Conservation (phyloP, 2,797 vertebrate genomes). For the Enteromius paludinosus region DNA sequence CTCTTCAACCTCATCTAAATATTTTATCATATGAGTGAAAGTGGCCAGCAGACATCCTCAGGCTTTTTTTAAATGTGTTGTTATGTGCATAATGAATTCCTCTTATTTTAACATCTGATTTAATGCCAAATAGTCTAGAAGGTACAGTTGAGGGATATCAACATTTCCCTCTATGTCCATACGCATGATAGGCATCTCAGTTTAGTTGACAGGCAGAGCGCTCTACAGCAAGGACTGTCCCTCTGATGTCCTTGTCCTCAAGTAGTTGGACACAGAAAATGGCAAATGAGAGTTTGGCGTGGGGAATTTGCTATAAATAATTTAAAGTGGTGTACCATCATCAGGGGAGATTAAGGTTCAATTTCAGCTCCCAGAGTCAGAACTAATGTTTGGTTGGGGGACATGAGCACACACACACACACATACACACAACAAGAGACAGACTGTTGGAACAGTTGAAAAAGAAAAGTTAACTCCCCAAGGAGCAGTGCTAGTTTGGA, state of each 20-base stretch:
- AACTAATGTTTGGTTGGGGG: constrained; percentile 21
- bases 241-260: constrained; percentile 38
- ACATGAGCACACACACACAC: constrained; percentile 12
- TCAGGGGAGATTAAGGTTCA: constrained; percentile 27
- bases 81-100: constrained; percentile 14
- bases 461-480: constrained; percentile 36
- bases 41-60: neutral
- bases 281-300: constrained; percentile 35
- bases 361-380: constrained; percentile 3
- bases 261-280: constrained; percentile 34
- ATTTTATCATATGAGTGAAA: constrained; percentile 22
- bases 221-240: constrained; percentile 22
- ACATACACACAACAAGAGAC: neutral
- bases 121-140: neutral
- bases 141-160: neutral
- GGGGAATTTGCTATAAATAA: constrained; percentile 30
- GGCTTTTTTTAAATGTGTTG: neutral
- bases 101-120: neutral
- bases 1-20: constrained; percentile 34
- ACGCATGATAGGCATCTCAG: neutral
- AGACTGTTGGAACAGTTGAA: constrained; percentile 39
- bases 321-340: constrained; percentile 24
- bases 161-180: constrained; percentile 17
- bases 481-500: constrained; percentile 46
- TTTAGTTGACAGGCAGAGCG: constrained; percentile 27